phyloP scores from a whole-genome alignment of 2,113 vertebrate genomes.

The Tinamus guttatus region DNA sequence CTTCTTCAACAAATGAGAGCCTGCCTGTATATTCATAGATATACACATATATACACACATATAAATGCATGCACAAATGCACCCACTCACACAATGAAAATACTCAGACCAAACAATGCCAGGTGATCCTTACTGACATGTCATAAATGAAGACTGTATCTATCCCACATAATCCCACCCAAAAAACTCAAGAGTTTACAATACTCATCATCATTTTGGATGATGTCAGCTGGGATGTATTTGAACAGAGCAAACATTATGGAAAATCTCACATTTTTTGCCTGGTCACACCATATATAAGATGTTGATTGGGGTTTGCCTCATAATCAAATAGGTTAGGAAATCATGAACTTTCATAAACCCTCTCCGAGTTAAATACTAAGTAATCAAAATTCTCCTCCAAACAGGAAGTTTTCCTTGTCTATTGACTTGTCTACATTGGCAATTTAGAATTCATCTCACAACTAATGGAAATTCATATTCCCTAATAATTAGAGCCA shows the following conservation, averaged over 20 bases:
- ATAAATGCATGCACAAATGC: no score
- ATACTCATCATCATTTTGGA: not conserved
- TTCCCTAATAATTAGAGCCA: not conserved
- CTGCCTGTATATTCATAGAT: not conserved
- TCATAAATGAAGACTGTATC: not conserved
- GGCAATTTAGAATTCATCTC: not conserved
- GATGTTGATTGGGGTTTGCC: not conserved
- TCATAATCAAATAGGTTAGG: not conserved
- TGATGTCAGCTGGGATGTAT: not conserved
- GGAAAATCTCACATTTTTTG: not conserved
- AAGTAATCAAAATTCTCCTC: not conserved
- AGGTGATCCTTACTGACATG: not conserved
- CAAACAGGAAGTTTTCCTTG: not conserved
- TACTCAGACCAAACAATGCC: not conserved
- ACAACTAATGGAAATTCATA: not conserved
- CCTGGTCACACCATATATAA: not conserved
- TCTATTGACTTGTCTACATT: accelerated
- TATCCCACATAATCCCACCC: not conserved
- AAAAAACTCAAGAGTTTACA: not conserved
- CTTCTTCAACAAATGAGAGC: not conserved
- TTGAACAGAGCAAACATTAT: not conserved
- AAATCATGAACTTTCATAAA: not conserved
- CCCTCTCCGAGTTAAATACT: not conserved
- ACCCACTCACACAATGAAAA: not conserved
- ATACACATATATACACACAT: not conserved